These are phyloP conservation scores for Nothobranchius furzeri DNA, from an alignment of 2,113 vertebrate genomes.

Conservation along the genomic window DNA sequence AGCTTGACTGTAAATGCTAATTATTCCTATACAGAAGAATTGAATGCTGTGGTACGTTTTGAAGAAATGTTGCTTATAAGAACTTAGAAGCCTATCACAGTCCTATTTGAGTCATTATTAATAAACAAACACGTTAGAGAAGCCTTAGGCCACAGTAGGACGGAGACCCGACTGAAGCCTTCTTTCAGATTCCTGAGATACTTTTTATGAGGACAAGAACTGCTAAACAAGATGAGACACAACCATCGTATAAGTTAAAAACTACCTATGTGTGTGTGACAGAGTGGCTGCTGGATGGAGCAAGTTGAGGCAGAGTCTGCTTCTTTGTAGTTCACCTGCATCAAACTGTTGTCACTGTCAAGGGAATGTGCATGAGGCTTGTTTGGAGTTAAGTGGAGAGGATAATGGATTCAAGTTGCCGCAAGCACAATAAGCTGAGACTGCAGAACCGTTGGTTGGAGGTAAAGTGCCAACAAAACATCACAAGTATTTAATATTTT, in stretches of 20 bases:
- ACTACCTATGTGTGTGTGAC: neutral
- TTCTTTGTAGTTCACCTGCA: slow-evolving; percentile 38
- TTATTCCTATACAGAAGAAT: neutral
- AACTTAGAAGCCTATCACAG: neutral
- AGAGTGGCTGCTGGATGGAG: slow-evolving; percentile 18
- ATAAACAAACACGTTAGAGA: neutral
- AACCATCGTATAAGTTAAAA: neutral
- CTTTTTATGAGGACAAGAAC: neutral
- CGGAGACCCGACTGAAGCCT: neutral
- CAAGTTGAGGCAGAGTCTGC: slow-evolving; percentile 61
- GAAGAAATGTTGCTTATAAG: neutral
- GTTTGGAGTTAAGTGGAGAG: slow-evolving; percentile 12
- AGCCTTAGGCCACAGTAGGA: neutral
- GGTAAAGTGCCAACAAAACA: neutral
- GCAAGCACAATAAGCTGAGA: neutral
- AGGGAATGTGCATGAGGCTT: slow-evolving; percentile 31
- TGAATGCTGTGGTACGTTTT: neutral
- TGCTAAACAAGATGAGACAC: neutral
- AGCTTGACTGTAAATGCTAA: too few species aligned
- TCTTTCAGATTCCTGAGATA: neutral
- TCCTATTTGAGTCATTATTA: neutral
- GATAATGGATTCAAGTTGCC: slow-evolving; percentile 1
- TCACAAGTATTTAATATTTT: too few species aligned
- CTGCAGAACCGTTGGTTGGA: neutral
- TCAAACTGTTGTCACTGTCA: slow-evolving; percentile 27